Conservation (phyloP, 2,888 invertebrate genomes). For the Leptura quadrifasciata region DNA sequence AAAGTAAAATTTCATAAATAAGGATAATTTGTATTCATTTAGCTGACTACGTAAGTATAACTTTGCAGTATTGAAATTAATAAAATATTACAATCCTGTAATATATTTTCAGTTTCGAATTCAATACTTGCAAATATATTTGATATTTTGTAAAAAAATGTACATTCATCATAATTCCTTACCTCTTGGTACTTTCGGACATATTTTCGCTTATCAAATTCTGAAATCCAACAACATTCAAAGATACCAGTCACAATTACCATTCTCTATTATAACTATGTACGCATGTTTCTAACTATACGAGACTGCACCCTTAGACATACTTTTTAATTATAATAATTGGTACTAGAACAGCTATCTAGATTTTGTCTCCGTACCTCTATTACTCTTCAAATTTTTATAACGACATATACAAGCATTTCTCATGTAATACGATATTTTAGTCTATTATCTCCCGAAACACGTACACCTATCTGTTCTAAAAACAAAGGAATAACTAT, state of each 20-base stretch:
- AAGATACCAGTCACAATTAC: not conserved
- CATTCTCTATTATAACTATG: not conserved
- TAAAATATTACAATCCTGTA: no score
- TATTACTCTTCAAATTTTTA: conserved; percentile 18
- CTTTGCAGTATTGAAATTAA: no score
- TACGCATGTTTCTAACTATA: not conserved
- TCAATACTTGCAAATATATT: no score
- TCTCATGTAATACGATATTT: conserved; percentile 27
- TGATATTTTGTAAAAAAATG: no score
- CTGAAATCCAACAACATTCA: no score
- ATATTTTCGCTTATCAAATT: no score
- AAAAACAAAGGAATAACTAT: conserved; percentile 26
- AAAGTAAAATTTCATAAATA: no score
- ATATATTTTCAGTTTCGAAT: no score
- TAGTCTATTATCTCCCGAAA: conserved; percentile 21
- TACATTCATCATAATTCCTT: no score
- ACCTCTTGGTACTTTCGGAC: no score
- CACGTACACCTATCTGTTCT: conserved; percentile 23
- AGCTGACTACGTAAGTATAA: no score
- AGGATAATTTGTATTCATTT: no score
- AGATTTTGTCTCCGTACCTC: conserved; percentile 2
- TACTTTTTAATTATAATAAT: not conserved
- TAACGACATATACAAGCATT: conserved; percentile 10
- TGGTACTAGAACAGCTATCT: not conserved
- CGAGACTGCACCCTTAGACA: not conserved